Evolutionary conservation across 2,888 invertebrate species (phyloP).

Genomic region (Abrostola triplasia): DNA sequence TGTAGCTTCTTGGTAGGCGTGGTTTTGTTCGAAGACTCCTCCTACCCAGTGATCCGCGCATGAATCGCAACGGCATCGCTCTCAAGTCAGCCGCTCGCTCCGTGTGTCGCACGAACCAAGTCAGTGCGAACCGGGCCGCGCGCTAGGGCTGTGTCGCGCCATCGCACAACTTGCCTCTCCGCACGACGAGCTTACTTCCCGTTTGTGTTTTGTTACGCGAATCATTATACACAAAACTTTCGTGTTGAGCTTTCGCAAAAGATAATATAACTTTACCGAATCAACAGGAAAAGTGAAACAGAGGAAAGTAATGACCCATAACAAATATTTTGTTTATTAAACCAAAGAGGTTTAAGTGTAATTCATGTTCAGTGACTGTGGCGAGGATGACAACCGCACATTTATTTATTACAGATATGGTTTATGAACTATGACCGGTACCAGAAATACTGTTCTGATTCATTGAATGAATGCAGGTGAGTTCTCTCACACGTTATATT

Average conservation of each 20-base stretch:
- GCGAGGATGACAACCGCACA: slow-evolving; percentile 63
- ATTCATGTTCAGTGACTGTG: slow-evolving; percentile 76
- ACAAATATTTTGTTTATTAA: slow-evolving; percentile 69
- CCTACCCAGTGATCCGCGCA: slow-evolving; percentile 84
- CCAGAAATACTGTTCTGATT: slow-evolving; percentile 14
- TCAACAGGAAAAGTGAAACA: slow-evolving; percentile 65
- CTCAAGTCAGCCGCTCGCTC: slow-evolving; percentile 69
- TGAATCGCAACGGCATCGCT: slow-evolving; percentile 76
- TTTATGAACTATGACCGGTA: slow-evolving; percentile 39
- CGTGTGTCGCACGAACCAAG: slow-evolving; percentile 64
- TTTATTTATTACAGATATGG: slow-evolving; percentile 55
- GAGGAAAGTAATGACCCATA: slow-evolving; percentile 61
- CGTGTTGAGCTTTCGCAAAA: slow-evolving; percentile 69
- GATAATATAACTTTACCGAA: slow-evolving; percentile 68
- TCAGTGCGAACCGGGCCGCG: slow-evolving; percentile 73
- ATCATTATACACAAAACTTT: slow-evolving; percentile 63
- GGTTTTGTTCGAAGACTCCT: slow-evolving; percentile 83
- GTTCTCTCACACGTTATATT: slow-evolving; percentile 10
- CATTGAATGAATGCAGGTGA: slow-evolving; percentile 42
- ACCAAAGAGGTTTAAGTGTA: slow-evolving; percentile 65
- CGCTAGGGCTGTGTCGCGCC: slow-evolving; percentile 70
- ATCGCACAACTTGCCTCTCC: slow-evolving; percentile 70
- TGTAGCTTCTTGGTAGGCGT: slow-evolving; percentile 88
- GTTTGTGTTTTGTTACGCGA: slow-evolving; percentile 60
- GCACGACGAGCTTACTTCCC: slow-evolving; percentile 67